Evolutionary conservation across 1,140 invertebrate species (phyloP).

Genomic region (Ostrea edulis): DNA sequence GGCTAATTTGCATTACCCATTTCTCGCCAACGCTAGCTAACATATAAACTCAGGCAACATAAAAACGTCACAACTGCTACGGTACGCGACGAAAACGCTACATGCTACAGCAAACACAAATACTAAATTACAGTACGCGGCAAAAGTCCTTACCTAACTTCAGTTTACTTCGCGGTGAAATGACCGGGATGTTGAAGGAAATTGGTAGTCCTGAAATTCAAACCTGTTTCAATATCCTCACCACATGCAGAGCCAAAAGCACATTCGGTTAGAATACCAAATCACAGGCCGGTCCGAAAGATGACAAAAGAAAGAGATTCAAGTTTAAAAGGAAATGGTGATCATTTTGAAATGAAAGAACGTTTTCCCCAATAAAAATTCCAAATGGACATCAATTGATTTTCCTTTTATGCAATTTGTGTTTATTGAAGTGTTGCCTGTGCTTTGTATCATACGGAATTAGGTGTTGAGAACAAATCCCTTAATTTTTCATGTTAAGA

Average conservation of each 20-base stretch:
- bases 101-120: conserved; percentile 5
- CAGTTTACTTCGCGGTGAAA: conserved; percentile 9
- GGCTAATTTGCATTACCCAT: not conserved
- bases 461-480: too few species aligned
- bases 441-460: too few species aligned
- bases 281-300: not conserved
- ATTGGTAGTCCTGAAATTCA: conserved; percentile 25
- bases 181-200: conserved; percentile 26
- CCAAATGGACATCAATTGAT: too few species aligned
- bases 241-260: conserved; percentile 10
- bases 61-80: not conserved
- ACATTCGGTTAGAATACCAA: not conserved
- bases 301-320: too few species aligned
- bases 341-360: too few species aligned
- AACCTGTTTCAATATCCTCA: not conserved
- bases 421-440: too few species aligned
- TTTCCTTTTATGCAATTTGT: too few species aligned
- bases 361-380: too few species aligned
- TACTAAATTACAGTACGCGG: not conserved
- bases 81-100: not conserved
- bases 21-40: not conserved
- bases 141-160: conserved; percentile 25
- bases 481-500: too few species aligned
- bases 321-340: too few species aligned
- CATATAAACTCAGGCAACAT: not conserved